Conservation (phyloP, 1,140 invertebrate species). For the Drosophila baimaii region DNA sequence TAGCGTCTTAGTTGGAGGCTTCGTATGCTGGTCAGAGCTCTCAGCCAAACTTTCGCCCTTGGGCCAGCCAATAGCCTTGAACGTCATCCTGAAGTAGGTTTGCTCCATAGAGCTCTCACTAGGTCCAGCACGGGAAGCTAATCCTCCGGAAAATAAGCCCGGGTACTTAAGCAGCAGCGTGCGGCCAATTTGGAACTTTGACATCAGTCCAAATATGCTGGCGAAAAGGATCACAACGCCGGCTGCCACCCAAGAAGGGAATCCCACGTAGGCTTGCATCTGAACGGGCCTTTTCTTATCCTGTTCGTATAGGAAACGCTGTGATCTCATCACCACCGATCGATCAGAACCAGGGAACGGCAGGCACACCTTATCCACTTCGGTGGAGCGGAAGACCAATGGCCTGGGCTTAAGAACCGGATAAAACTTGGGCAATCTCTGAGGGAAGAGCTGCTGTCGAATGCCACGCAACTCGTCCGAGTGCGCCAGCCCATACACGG, state of each 20-base stretch:
- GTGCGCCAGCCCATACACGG: conserved; percentile 89
- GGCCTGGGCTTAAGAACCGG: conserved; percentile 86
- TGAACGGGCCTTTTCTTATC: conserved; percentile 90
- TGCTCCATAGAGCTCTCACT: conserved; percentile 87
- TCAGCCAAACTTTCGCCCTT: conserved; percentile 87
- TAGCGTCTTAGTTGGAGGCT: conserved; percentile 88
- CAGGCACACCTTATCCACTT: conserved; percentile 86
- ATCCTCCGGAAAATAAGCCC: conserved; percentile 89
- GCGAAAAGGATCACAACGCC: conserved; percentile 86
- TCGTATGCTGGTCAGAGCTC: conserved; percentile 86
- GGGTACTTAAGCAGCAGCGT: conserved; percentile 90
- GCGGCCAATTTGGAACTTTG: conserved; percentile 87
- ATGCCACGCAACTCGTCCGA: conserved; percentile 87
- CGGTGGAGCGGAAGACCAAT: conserved; percentile 87
- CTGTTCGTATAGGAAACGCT: conserved; percentile 89
- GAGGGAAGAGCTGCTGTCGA: conserved; percentile 88
- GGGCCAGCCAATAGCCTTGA: conserved; percentile 92
- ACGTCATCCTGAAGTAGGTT: conserved; percentile 87
- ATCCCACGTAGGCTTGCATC: conserved; percentile 87
- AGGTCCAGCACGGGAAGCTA: conserved; percentile 89
- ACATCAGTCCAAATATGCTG: conserved; percentile 88
- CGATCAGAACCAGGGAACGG: conserved; percentile 93
- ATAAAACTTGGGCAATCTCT: conserved; percentile 87
- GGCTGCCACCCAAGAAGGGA: conserved; percentile 80
- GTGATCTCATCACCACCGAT: conserved; percentile 91